A percentile compares a stretch with the other conserved stretches of the same genome.
These are phyloP conservation scores for Frankliniella fusca DNA, from an alignment of 2,888 invertebrate species.

Conservation along the genomic window DNA sequence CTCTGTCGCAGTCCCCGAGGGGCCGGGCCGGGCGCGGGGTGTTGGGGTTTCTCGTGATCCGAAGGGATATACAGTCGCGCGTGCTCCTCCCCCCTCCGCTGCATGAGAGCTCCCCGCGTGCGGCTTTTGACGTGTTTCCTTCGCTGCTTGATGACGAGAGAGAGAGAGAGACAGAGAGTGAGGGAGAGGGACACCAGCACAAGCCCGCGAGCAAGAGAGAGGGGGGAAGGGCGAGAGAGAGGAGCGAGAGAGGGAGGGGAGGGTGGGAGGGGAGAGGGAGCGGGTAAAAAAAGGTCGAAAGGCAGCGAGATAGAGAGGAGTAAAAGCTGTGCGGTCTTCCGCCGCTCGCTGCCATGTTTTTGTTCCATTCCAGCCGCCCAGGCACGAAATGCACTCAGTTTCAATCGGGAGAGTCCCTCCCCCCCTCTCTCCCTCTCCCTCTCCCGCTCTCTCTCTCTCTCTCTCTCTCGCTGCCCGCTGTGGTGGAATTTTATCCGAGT, in stretches of 20 bases:
- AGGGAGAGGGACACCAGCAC: background rate
- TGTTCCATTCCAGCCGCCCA: background rate
- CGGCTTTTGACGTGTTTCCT: slow-evolving; percentile 11
- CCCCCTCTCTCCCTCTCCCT: too few species aligned
- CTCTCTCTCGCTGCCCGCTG: background rate
- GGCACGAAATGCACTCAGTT: background rate
- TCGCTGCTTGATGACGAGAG: background rate
- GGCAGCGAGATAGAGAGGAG: background rate
- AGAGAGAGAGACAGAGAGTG: background rate
- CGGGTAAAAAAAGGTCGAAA: background rate
- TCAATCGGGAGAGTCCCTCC: too few species aligned
- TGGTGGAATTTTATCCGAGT: background rate
- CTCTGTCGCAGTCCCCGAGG: background rate
- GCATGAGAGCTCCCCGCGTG: background rate
- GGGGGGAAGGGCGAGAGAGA: too few species aligned
- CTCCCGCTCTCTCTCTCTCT: too few species aligned
- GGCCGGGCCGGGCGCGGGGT: background rate
- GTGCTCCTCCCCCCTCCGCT: background rate
- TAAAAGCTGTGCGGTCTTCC: background rate
- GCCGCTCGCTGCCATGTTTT: background rate
- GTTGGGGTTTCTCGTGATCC: background rate
- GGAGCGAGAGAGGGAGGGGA: too few species aligned
- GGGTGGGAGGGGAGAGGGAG: too few species aligned
- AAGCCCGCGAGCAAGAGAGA: too few species aligned
- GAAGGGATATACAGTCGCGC: background rate